Evolutionary conservation across 2,113 vertebrate species (phyloP), one percentile per base, ranked within the genome.

Genomic region (Zootoca vivipara): DNA sequence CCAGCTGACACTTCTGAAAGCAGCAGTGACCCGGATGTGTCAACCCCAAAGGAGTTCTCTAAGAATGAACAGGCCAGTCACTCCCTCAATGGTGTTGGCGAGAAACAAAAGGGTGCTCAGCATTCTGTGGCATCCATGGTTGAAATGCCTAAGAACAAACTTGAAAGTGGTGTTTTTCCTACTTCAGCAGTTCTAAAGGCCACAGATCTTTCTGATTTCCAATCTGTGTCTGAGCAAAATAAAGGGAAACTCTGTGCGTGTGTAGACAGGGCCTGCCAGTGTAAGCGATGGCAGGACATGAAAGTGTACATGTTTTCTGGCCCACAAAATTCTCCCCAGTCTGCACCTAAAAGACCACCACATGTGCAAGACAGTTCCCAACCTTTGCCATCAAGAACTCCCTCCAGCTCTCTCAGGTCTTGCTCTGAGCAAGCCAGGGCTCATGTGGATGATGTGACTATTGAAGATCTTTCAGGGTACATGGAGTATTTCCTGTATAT

Each of bases 401-500:
- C 96, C 65, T 96, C 98, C 8, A 97, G 97, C 89, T 99, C 98
- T 6, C 98, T 97, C 1, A 98, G 98, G 20, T 99, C 99, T 75
- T 99, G 99, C 92, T 99, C 99, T 3, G 98, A 99, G 95, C 98
- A 99, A 96, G 99, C 98, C 13, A 97, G 98, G 5, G 97, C 96
- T 87, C 98, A 97, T 90, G 98, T 99, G 18, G 98, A 99, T 94
- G 99, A 99, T 92, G 98, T 99, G 93, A 99, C 98, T 82, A 99
- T 99, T 95, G 99, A 99, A 97, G 99, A 99, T 96, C 98, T 99
- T 81, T 99, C 99, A 0, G 99, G 99, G 82, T 99, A 99, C 96
- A 98, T 99, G 98, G 99, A 99, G 92, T 99, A 98, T 93, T 99
- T 98, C 94, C 96, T 99, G 46, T 99, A 99, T 97, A 99, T 99